phyloP scores from a whole-genome alignment of 2,113 vertebrate genomes.

The Mirza zaza region DNA sequence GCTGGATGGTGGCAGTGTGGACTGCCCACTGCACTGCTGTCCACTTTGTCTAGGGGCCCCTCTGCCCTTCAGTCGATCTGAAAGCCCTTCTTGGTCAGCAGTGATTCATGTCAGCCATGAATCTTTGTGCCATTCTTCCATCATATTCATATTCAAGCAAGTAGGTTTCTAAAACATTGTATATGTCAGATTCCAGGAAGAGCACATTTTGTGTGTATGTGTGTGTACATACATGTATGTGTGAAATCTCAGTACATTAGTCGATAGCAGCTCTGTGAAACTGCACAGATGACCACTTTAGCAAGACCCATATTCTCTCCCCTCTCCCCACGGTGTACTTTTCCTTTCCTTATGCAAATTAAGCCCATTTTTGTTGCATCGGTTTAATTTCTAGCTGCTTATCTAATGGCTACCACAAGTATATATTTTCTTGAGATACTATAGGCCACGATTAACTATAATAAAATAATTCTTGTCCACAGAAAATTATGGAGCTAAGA shows the following conservation, averaged over 20 bases:
- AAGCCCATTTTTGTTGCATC: background rate
- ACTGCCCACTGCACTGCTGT: too few relatives aligned
- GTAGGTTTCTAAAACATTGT: background rate
- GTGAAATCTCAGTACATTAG: background rate
- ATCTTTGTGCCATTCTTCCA: background rate
- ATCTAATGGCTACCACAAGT: background rate
- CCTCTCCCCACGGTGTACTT: accelerated
- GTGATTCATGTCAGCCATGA: background rate
- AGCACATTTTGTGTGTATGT: background rate
- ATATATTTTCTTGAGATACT: background rate
- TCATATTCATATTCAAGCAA: background rate
- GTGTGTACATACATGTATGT: background rate
- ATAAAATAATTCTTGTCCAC: background rate
- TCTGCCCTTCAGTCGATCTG: background rate
- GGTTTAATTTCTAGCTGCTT: background rate
- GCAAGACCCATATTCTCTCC: background rate
- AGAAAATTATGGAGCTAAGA: background rate
- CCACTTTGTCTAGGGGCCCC: background rate
- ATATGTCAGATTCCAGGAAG: background rate
- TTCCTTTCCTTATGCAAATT: background rate
- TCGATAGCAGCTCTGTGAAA: background rate
- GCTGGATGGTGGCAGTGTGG: background rate
- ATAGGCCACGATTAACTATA: background rate
- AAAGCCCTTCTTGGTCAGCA: background rate
- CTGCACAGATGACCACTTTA: accelerated